Percentiles rank a stretch among this genome's conserved stretches.
Conservation (phyloP, 2,113 vertebrate genomes). For the Indri indri region DNA sequence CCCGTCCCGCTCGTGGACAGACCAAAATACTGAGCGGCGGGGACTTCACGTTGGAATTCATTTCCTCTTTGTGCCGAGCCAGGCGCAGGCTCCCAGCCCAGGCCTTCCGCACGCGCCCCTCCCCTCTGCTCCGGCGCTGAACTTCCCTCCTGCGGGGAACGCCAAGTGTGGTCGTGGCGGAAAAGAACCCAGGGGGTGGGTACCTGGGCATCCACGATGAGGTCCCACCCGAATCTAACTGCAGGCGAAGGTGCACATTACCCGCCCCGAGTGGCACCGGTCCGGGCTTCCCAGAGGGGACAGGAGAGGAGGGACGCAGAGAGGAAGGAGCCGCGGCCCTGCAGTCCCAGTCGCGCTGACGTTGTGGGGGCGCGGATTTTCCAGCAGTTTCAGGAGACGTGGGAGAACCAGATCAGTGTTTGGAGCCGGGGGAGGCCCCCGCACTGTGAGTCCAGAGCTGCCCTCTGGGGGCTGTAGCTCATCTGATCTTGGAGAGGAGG, state of each 20-base stretch:
- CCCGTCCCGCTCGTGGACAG: rapidly evolving
- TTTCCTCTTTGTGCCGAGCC: neutral
- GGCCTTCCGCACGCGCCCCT: neutral
- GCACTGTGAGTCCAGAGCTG: neutral
- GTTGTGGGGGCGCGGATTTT: rapidly evolving
- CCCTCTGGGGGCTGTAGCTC: no score
- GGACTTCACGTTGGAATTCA: rapidly evolving
- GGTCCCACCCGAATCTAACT: neutral
- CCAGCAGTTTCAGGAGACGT: neutral
- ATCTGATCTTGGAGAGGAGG: neutral
- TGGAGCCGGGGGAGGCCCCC: rapidly evolving
- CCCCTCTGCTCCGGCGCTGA: neutral
- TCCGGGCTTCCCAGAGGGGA: neutral
- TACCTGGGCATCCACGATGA: rapidly evolving
- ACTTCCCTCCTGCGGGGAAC: neutral
- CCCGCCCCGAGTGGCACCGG: neutral
- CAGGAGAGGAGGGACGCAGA: no score
- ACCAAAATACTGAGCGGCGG: rapidly evolving
- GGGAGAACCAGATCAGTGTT: rapidly evolving
- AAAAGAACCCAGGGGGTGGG: neutral
- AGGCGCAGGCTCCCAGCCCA: rapidly evolving
- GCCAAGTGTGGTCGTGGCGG: rapidly evolving
- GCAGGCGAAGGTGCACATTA: neutral
- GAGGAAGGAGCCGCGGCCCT: neutral
- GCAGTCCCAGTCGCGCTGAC: rapidly evolving